Evolutionary conservation across 2,797 vertebrate species (phyloP).

Genomic region (Etheostoma nigrum): DNA sequence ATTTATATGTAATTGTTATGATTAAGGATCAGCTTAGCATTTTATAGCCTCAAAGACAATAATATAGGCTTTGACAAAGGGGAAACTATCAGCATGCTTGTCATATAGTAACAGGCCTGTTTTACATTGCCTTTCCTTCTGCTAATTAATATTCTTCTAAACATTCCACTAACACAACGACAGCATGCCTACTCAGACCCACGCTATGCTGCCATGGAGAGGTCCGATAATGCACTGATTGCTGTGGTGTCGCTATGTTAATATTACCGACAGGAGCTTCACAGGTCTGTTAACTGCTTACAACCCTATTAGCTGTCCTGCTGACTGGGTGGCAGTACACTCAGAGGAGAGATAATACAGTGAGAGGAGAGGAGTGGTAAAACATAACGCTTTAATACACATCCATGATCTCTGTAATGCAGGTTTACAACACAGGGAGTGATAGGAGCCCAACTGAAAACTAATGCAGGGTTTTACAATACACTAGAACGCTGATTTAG

Average conservation of each 20-base stretch:
- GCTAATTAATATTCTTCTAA: conserved; percentile 53
- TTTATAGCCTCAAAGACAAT: neutral
- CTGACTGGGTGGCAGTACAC: conserved; percentile 30
- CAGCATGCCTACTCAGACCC: conserved; percentile 18
- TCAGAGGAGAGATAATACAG: conserved; percentile 33
- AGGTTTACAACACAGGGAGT: conserved; percentile 17
- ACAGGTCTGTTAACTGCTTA: conserved; percentile 41
- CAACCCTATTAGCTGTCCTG: conserved; percentile 46
- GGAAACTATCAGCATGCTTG: neutral
- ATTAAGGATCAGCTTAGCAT: conserved; percentile 20
- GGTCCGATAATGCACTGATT: conserved; percentile 43
- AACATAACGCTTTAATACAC: conserved; percentile 40
- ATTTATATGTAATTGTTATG: conserved; percentile 10
- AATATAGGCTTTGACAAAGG: conserved; percentile 23
- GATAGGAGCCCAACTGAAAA: neutral
- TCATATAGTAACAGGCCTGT: conserved; percentile 21
- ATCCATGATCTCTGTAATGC: conserved; percentile 18
- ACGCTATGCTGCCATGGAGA: conserved; percentile 53
- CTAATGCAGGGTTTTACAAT: conserved; percentile 26
- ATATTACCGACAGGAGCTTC: conserved; percentile 47
- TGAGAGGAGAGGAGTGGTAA: conserved; percentile 23
- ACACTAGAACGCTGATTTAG: conserved; percentile 8
- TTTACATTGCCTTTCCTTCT: conserved; percentile 47
- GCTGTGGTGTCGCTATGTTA: conserved; percentile 48
- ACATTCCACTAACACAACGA: conserved; percentile 39